These are phyloP conservation scores for Conger conger DNA, from an alignment of 2,113 vertebrate genomes.

Conservation along the genomic window DNA sequence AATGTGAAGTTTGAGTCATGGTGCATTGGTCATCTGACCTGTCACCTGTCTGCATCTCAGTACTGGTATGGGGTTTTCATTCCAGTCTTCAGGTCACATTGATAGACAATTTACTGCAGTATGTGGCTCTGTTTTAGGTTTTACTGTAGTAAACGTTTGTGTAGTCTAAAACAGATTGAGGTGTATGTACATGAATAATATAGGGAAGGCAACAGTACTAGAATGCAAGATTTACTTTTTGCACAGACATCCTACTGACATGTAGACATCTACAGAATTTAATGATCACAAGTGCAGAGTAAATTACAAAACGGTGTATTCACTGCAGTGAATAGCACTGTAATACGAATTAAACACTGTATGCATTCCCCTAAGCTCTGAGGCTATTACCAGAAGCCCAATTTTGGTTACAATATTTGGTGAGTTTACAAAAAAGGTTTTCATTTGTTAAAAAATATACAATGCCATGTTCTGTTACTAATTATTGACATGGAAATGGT, in stretches of 20 bases:
- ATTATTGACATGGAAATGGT: background rate
- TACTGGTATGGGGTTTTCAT: background rate
- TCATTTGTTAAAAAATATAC: background rate
- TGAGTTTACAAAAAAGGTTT: background rate
- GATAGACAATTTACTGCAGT: background rate
- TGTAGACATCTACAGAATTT: background rate
- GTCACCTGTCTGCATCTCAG: background rate
- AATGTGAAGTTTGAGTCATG: background rate
- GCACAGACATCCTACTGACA: background rate
- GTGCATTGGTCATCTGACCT: background rate
- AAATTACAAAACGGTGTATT: background rate
- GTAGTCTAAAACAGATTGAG: background rate
- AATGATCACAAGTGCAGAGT: background rate
- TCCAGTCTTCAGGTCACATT: background rate
- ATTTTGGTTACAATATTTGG: no score
- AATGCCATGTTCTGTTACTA: no score
- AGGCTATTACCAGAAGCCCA: background rate
- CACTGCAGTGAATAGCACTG: no score
- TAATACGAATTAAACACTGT: background rate
- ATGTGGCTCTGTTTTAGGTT: background rate
- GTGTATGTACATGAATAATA: background rate
- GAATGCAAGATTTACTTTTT: background rate
- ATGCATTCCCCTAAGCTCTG: background rate
- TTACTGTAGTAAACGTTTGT: background rate
- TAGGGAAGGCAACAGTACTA: background rate